Evolutionary conservation across 2,888 invertebrate genomes (phyloP), one percentile per base, ranked within the genome.

Genomic region (Eucriotettix oculatus): DNA sequence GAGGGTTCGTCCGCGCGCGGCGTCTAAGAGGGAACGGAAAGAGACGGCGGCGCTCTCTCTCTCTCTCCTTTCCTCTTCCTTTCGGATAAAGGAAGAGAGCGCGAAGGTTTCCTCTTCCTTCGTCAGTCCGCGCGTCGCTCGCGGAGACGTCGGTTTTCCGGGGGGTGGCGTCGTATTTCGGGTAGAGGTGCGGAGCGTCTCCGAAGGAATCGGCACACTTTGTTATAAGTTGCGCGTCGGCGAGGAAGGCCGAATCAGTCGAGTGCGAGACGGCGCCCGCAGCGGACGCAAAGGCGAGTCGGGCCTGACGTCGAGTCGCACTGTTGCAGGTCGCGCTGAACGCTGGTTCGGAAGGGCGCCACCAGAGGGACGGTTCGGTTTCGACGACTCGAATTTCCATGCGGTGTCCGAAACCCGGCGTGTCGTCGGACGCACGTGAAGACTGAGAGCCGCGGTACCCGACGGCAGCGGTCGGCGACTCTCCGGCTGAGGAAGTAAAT

Each of bases 61-160:
- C 54, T 54, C 54, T 57, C 48, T 57, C 40, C 57, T 54, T 56
- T 60, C 56, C 59, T 55, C 42, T 60, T 60, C 56, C 59, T 56
- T 29, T 44, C 40, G 55, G 56, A 29, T 29, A 56, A 60, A 60
- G 60, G 60, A 60, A 60, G 60, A 56, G 60, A 55, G 56, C 53
- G 60, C 44, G 60, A 56, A 54, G 54, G 60, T 60, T 60, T 60
- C 60, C 60, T 60, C 56, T 60, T 60, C 56, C 60, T 60, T 60
- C 60, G 56, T 60, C 62, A 62, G 62, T 62, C 56, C 60, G 62
- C 58, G 60, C 58, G 56, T 52, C 62, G 60, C 60, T 56, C 58
- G 60, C 62, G 58, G 56, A 60, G 58, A 62, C 62, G 62, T 58
- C 60, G 60, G 62, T 60, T 62, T 60, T 60, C 60, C 42, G 60